Base-by-base conservation (phyloP, 2,113 vertebrate genomes). In the Gymnorhina tibicen region DNA sequence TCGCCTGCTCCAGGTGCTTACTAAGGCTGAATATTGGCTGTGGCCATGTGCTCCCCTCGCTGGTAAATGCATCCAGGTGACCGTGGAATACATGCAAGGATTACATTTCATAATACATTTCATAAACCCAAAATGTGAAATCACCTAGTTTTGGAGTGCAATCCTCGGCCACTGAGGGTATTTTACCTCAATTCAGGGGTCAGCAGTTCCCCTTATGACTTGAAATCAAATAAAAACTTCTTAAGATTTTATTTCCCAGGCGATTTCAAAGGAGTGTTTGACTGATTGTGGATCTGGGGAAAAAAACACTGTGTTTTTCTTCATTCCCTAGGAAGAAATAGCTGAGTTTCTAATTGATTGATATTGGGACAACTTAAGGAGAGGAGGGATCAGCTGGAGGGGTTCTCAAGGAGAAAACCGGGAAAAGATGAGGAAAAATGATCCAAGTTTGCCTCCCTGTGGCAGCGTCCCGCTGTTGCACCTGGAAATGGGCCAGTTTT, bases 91-190 rank as follows among this genome's bases (percentile, higher is more conserved):
- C 20, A 3, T 1, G 15, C 18, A 47, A 18, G 26, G 37, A 6
- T 67, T n/a, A 39, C 10, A 24, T 20, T 22, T n/a, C n/a, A n/a
- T n/a, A n/a, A n/a, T 0, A 10, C 0, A 1, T 55, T 50, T 76
- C 32, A 49, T 35, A 46, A 50, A 55, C 7, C 7, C 16, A 16
- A 46, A 83, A 16, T 7, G 27, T 13, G 16, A 50, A 50, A 74
- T 55, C 7, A 22, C 6, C 7, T 52, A 17, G 32, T 79, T 79
- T 76, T 79, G 37, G n/a, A 28, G 28, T 15, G 23, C 11, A 20
- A 1, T 14, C 14, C 21, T 63, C 1, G 0, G 21, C 32, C 67
- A 1, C 18, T 13, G 37, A 9, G 11, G 39, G 33, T 9, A 2
- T 86, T 81, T 53, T 39, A 30, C 47, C 11, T 75, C 62, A 14